Percentiles rank a stretch among this genome's conserved stretches.
Evolutionary conservation across 2,888 invertebrate species (phyloP).

Genomic region (Hymenopus coronatus): DNA sequence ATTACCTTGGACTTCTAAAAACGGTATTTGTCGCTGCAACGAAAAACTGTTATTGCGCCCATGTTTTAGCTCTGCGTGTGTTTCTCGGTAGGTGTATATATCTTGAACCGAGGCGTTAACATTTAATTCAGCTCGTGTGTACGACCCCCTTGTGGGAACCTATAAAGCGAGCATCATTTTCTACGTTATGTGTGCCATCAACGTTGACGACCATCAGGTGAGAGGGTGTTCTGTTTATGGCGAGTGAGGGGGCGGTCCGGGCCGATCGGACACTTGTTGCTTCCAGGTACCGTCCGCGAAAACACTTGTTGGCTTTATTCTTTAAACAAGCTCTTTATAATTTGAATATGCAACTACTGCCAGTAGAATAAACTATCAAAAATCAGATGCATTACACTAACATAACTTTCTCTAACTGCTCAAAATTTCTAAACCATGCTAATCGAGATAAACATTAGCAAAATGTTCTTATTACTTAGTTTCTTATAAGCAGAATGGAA

Average conservation of each 20-base stretch:
- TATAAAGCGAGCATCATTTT: not conserved
- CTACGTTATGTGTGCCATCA: not conserved
- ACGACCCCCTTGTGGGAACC: not conserved
- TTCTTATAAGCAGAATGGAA: too few species aligned
- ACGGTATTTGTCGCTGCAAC: too few species aligned
- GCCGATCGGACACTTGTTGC: constrained; percentile 1
- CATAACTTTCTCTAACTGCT: too few species aligned
- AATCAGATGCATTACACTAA: too few species aligned
- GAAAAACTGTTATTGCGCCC: not conserved
- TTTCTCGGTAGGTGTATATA: not conserved
- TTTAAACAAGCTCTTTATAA: too few species aligned
- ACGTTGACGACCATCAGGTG: not conserved
- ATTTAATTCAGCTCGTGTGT: not conserved
- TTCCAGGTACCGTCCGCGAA: not conserved
- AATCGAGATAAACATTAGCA: too few species aligned
- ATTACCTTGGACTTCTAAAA: too few species aligned
- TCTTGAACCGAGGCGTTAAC: not conserved
- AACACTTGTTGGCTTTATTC: not conserved
- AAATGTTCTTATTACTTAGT: too few species aligned
- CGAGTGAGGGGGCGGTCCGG: not conserved
- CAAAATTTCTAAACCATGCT: too few species aligned
- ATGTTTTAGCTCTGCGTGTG: not conserved
- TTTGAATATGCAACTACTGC: too few species aligned
- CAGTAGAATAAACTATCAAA: too few species aligned
- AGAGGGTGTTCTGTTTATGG: constrained; percentile 3